Base-by-base conservation (phyloP, 2,797 vertebrate species). In the Rhyacichthys aspro region DNA sequence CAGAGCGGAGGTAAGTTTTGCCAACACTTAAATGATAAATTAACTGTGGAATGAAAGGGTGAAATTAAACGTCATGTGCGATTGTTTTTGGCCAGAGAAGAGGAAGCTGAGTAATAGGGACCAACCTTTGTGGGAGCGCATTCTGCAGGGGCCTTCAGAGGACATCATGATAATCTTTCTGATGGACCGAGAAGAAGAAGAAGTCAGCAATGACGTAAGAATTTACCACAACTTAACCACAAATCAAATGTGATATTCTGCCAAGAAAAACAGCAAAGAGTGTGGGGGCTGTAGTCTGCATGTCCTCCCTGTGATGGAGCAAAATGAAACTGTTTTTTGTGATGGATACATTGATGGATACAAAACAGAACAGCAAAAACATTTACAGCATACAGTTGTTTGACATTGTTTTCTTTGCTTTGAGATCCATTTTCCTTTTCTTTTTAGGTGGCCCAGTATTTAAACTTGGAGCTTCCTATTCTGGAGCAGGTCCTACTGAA, bases 161-260 rank as follows among this genome's bases (percentile, higher is more conserved):
- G 88, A 88, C 75, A 91, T 94, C 8, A 94, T 95, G 82, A 95
- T 86, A 74, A 93, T 98, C 56, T 98, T 97, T 55, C 88, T 98
- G 63, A 96, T 98, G 95, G 94, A 98, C 76, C 86, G 89, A 55
- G 91, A 94, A 0, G 92, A 94, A 64, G 91, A 95, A 63, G 96
- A 98, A 93, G 92, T 98, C 47, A 98, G 94, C 90, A 91, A 91
- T 52, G 94, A 96, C 44, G 97, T 98, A 91, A 1, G 93, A 70
- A 23, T 5, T 23, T 6, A 11, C 8, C 1, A 1, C 18, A 38
- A 38, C 19, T 23, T 3, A 38, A 11, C 2, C 10, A 10, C 11
- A 38, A 38, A 4, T 9, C 37, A 38, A 38, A 38, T 38, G 37
- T 11, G 19, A 23, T 23, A 23, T 23, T 23, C 19, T 5, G 19